phyloP scores from a whole-genome alignment of 2,888 invertebrate species.

The Limnephilus auricula region DNA sequence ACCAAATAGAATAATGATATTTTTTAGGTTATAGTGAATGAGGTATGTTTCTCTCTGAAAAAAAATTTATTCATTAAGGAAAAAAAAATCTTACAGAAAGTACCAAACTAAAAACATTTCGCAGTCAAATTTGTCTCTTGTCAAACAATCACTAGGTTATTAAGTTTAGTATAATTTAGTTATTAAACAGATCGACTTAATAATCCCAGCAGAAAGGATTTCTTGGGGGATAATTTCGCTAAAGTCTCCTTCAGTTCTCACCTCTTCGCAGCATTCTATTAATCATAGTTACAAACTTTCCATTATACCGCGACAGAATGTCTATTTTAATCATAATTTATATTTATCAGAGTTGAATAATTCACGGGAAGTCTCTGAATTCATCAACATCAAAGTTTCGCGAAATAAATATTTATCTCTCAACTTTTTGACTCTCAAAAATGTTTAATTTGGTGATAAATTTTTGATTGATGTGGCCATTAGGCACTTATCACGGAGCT shows the following conservation, averaged over 20 bases:
- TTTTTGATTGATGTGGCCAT: conserved; percentile 37
- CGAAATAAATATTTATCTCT: conserved; percentile 39
- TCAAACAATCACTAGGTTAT: neutral
- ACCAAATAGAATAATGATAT: too few relatives aligned
- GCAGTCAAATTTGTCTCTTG: neutral
- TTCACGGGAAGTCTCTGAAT: conserved; percentile 12
- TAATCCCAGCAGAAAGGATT: neutral
- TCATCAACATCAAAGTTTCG: conserved; percentile 38
- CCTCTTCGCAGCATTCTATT: conserved; percentile 33
- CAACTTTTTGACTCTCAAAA: conserved; percentile 37
- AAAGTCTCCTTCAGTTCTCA: conserved; percentile 2
- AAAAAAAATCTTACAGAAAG: neutral
- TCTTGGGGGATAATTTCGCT: conserved; percentile 11
- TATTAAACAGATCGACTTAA: neutral
- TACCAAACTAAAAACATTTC: neutral
- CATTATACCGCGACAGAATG: conserved; percentile 51
- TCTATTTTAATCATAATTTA: conserved; percentile 55
- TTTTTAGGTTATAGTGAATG: neutral
- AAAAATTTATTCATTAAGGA: neutral
- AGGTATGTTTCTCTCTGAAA: neutral
- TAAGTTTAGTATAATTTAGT: neutral
- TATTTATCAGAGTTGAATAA: conserved; percentile 51
- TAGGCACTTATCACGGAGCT: neutral
- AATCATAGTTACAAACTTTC: conserved; percentile 55
- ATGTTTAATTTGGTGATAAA: conserved; percentile 47